Evolutionary conservation across 2,113 vertebrate species (phyloP).

Genomic region (Mobula hypostoma): DNA sequence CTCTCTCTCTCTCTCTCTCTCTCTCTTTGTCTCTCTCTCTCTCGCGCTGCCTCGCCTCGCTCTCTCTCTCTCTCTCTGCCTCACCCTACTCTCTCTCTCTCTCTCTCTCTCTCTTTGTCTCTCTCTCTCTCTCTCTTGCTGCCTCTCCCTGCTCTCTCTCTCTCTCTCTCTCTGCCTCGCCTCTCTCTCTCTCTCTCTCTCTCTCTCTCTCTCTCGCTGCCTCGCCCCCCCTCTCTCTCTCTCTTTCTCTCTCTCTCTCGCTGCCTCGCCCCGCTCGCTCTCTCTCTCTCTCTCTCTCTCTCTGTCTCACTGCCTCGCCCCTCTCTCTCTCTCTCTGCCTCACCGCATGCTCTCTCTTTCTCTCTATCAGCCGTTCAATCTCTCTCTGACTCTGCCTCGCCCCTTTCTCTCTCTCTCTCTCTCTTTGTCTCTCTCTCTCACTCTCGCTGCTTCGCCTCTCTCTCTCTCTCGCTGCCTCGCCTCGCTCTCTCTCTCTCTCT

Average conservation of each 20-base stretch:
- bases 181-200: conserved; percentile 40
- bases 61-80: neutral
- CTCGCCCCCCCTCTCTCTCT: neutral
- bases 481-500: too few relatives aligned
- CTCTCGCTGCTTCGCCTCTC: too few relatives aligned
- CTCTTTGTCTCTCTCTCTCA: too few relatives aligned
- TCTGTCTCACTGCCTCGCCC: neutral
- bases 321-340: neutral
- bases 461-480: conserved; percentile 31
- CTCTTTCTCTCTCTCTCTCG: neutral
- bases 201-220: neutral
- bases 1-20: neutral
- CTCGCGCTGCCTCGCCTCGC: neutral
- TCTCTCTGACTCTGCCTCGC: too few relatives aligned
- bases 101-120: too few relatives aligned
- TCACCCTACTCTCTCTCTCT: conserved; percentile 50
- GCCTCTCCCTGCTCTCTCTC: neutral
- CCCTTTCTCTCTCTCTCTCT: too few relatives aligned
- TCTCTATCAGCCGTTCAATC: too few relatives aligned
- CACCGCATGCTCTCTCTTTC: neutral
- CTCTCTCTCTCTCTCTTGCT: conserved; percentile 43
- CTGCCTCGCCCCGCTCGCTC: neutral
- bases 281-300: too few relatives aligned
- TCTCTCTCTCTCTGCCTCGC: neutral
- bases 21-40: neutral